phyloP scores from a whole-genome alignment of 2,797 vertebrate species.

The Premnoplex brunnescens region DNA sequence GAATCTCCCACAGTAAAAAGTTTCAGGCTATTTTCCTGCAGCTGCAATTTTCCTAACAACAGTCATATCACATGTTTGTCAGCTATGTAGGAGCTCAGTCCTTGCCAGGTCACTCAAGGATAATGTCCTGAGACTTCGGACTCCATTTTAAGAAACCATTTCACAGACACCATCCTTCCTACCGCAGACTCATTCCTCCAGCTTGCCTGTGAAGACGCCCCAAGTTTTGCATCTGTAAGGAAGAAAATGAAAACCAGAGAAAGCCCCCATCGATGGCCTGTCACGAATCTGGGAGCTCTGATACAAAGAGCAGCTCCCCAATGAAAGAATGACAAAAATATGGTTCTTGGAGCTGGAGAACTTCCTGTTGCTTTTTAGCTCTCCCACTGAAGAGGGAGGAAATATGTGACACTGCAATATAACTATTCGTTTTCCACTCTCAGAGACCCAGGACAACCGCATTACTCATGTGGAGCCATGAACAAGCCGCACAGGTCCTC shows the following conservation, averaged over 20 bases:
- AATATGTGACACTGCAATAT: slow-evolving; percentile 12
- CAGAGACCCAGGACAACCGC: not conserved
- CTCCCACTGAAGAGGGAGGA: not conserved
- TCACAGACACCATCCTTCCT: not conserved
- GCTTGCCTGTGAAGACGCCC: not conserved
- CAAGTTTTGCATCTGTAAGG: slow-evolving; percentile 42
- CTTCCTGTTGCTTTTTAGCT: slow-evolving; percentile 20
- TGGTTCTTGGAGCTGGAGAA: not conserved
- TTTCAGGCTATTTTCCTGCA: not conserved
- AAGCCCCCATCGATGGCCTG: not conserved
- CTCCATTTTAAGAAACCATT: slow-evolving; percentile 25
- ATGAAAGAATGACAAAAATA: slow-evolving; percentile 34
- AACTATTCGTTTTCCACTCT: slow-evolving; percentile 37
- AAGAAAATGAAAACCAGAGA: slow-evolving; percentile 61
- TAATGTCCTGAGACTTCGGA: slow-evolving; percentile 5
- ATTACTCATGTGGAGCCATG: slow-evolving; percentile 30
- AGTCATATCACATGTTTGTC: not conserved
- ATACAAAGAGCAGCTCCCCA: not conserved
- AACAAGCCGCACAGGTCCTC: slow-evolving; percentile 33
- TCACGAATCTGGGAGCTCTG: not conserved
- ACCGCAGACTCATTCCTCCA: slow-evolving; percentile 39
- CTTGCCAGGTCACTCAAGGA: slow-evolving; percentile 61
- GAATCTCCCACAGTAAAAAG: not conserved
- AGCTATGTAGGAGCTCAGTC: not conserved
- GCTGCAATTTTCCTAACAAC: slow-evolving; percentile 28